phyloP scores from a whole-genome alignment of 2,797 vertebrate species.

The Syncerus caffer region DNA sequence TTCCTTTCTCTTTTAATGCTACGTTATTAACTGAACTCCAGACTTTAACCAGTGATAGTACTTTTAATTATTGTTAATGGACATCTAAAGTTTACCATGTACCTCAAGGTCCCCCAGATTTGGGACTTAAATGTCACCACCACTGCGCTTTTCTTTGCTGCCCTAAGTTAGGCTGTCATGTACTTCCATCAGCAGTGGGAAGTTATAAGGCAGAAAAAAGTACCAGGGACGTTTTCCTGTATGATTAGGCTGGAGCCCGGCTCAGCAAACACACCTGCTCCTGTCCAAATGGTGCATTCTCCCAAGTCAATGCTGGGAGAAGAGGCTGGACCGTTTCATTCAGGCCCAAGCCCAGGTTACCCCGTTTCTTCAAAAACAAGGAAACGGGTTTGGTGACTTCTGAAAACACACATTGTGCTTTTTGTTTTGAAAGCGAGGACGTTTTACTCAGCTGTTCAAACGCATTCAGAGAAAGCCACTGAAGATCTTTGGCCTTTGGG shows the following conservation, averaged over 20 bases:
- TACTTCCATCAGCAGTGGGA: not conserved
- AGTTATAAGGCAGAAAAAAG: not conserved
- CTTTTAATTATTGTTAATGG: not conserved
- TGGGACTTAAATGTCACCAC: fast-evolving
- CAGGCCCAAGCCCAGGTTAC: not conserved
- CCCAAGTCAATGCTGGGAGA: not conserved
- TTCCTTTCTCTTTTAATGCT: not conserved
- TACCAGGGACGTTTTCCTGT: not conserved
- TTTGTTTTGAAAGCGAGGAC: not conserved
- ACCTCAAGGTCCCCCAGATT: not conserved
- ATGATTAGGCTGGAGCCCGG: not conserved
- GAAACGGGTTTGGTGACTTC: constrained; percentile 28
- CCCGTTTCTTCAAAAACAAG: constrained; percentile 16
- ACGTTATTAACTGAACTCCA: not conserved
- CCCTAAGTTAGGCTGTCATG: not conserved
- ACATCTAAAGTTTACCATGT: not conserved
- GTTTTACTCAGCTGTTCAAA: not conserved
- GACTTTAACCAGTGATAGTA: not conserved
- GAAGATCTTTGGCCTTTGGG: not conserved
- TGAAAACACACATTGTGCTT: not conserved
- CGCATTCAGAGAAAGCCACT: not conserved
- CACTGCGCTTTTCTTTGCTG: not conserved
- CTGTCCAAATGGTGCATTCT: not conserved
- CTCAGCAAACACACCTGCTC: not conserved
- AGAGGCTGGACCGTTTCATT: not conserved